Percentiles rank a stretch among this genome's conserved stretches.
phyloP scores from a whole-genome alignment of 2,797 vertebrate genomes.

The Margarornis squamiger region DNA sequence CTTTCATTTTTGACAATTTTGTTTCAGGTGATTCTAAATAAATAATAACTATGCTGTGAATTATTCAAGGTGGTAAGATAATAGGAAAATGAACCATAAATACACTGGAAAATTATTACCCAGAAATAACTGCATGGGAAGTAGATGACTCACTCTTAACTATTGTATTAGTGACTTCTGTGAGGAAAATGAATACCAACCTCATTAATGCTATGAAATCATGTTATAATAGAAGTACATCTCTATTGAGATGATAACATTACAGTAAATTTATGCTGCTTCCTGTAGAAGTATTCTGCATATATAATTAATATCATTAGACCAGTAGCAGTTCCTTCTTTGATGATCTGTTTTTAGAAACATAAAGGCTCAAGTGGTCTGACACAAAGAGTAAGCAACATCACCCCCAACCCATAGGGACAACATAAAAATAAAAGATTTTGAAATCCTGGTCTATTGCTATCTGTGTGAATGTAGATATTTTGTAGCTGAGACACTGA shows the following conservation, averaged over 20 bases:
- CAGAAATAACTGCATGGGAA: background rate
- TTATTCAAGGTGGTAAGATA: background rate
- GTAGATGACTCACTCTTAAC: background rate
- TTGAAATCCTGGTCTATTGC: background rate
- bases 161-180: background rate
- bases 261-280: background rate
- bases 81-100: background rate
- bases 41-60: background rate
- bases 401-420: background rate
- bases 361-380: fast-evolving
- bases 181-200: background rate
- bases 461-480: background rate
- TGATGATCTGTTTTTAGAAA: background rate
- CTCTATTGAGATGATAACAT: background rate
- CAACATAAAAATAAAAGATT: background rate
- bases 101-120: background rate
- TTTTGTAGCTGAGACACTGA: background rate
- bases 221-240: background rate
- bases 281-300: background rate
- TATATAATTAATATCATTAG: background rate
- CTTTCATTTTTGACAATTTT: background rate
- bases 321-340: background rate
- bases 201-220: background rate
- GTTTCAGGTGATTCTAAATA: background rate
- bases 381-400: background rate